Base-by-base conservation (phyloP, 2,113 vertebrate genomes). In the Catagonus wagneri region DNA sequence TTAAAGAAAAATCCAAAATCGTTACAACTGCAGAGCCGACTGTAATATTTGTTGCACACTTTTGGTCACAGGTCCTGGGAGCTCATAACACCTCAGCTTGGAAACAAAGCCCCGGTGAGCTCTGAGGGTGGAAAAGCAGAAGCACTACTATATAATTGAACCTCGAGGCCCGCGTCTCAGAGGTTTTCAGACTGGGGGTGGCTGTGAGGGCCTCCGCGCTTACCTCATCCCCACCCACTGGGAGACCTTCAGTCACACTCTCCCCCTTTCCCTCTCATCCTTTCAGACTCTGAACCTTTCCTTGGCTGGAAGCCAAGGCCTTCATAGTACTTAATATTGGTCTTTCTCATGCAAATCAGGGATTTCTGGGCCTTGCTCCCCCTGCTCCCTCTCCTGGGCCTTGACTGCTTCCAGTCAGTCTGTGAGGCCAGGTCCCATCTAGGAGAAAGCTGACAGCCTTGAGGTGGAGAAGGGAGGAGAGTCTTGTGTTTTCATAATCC, bases 311-410 rank as follows among this genome's bases (percentile, higher is more conserved):
- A 76, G 95, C 85, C 94, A 92, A 72, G 50, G 52, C 90, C 80
- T 61, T 4, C 0, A 16, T 1, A 66, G 89, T 54, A 56, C n/a
- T 93, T 83, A 52, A 87, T 76, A 19, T 80, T n/a, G 81, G 72
- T 74, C 78, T 84, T 97, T 97, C 86, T 97, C 72, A 96, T 93
- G 96, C 60, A 96, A 96, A 98, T 95, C 5, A 75, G 76, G 34
- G 54, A 16, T 25, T 71, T 71, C 7, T 1, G 56, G 76, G 90
- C 34, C 88, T 78, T 17, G 3, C 19, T 4, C 16, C 7, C 34
- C 15, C 8, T 0, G 3, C 10, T 15, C 60, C n/a, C 23, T 60
- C 74, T 32, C 27, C 19, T 10, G 52, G 29, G 92, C 85, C 56
- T 91, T 83, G 61, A 75, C 79, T 83, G 9, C 17, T 52, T n/a